These are phyloP conservation scores for Elysia chlorotica DNA, from an alignment of 1,140 invertebrate species.

Conservation along the genomic window DNA sequence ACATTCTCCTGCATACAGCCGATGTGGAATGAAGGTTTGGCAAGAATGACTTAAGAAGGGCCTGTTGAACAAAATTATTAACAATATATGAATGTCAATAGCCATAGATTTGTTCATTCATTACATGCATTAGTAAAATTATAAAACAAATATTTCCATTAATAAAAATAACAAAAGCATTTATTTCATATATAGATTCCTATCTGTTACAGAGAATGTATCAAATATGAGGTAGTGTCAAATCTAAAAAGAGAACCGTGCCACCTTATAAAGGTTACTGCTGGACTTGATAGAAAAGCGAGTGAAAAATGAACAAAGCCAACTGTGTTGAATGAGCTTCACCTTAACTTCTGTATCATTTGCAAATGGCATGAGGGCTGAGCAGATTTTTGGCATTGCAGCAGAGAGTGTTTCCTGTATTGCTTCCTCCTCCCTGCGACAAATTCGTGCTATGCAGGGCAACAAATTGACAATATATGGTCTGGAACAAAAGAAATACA, in stretches of 20 bases:
- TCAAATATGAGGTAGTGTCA: too few relatives aligned
- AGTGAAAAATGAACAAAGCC: too few relatives aligned
- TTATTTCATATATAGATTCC: background rate
- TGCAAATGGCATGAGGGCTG: constrained; percentile 74
- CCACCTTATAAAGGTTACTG: too few relatives aligned
- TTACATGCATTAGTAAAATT: too few relatives aligned
- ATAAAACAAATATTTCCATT: background rate
- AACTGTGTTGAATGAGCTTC: too few relatives aligned
- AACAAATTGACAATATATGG: constrained; percentile 77
- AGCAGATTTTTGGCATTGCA: constrained; percentile 73
- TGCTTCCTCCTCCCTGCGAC: constrained; percentile 72
- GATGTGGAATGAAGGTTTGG: constrained; percentile 69
- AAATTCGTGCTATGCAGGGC: constrained; percentile 73
- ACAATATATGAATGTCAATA: too few relatives aligned
- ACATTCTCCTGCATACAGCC: constrained; percentile 69
- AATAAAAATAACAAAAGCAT: background rate
- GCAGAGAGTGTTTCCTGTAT: constrained; percentile 75
- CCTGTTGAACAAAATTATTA: too few relatives aligned
- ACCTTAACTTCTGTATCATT: constrained; percentile 78
- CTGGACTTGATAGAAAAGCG: too few relatives aligned
- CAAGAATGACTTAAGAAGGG: constrained; percentile 71
- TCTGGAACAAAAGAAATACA: too few relatives aligned
- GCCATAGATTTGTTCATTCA: too few relatives aligned
- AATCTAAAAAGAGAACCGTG: too few relatives aligned
- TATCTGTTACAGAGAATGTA: too few relatives aligned